Base-by-base conservation (phyloP, 35 echinoderm and acorn worm genomes). In the Lytechinus variegatus region DNA sequence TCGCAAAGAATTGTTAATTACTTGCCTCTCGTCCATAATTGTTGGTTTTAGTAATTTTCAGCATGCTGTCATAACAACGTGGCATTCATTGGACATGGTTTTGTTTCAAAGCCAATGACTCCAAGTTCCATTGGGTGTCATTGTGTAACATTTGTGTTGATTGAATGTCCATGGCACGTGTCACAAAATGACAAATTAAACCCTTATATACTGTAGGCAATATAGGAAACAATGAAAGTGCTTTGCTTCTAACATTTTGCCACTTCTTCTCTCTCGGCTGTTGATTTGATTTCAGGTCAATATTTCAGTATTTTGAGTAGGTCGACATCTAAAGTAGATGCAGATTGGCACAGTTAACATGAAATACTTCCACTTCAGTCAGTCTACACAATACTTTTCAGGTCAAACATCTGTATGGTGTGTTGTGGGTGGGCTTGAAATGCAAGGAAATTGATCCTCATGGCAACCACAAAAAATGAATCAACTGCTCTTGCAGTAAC, bases 301-400 rank as follows among this genome's bases (percentile, higher is more conserved):
- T 21, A 7, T 7, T 79, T 79, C 19, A 71, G 24, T 21, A 19
- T 19, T 79, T 71, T 14, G 61, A 90, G 52, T 90, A 27, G 52
- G 29, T 90, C 28, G 52, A 90, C 28, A 90, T 90, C 88, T 90
- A 14, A 90, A 29, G 88, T 52, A 90, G 88, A 90, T 90, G 5
- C 6, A 79, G 12, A 79, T 0, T 79, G 66, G 66, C 66, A 79
- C 33, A 44, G 33, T 44, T 44, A 44, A 44, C 33, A 44, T 44
- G 33, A 44, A 44, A 44, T 44, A 44, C 33, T 44, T 2, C 33
- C 33, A 2, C 2, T 44, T 44, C 33, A 44, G 33, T 44, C 33
- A 44, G 33, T 44, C 33, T 44, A 44, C 33, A 44, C 33, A 44
- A 44, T 44, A 44, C 33, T 44, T 44, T 44, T 44, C 33, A 44